Evolutionary conservation across 2,113 vertebrate species (phyloP).

Genomic region (Laticauda laticaudata): DNA sequence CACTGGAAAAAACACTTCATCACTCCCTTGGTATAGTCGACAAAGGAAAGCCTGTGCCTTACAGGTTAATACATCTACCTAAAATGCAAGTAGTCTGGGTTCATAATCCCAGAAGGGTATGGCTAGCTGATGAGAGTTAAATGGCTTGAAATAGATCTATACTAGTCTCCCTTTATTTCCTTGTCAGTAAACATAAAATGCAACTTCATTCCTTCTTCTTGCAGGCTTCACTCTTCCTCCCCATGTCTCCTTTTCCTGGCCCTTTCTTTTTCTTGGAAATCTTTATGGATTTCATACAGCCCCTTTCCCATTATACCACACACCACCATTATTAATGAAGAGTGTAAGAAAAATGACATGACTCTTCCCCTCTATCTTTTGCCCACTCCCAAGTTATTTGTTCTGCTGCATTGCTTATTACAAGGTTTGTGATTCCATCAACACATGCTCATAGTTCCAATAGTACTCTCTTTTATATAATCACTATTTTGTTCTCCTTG

Average conservation of each 20-base stretch:
- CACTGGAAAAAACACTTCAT: too few relatives aligned
- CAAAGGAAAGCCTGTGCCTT: too few relatives aligned
- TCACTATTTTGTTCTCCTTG: background rate
- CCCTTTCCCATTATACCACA: background rate
- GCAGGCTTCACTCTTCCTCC: background rate
- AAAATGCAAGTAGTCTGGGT: too few relatives aligned
- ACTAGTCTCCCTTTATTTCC: too few relatives aligned
- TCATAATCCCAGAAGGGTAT: too few relatives aligned
- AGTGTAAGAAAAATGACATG: background rate
- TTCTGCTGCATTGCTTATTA: background rate
- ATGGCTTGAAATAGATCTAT: too few relatives aligned
- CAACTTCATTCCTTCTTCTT: background rate
- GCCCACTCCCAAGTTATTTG: background rate
- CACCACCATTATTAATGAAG: background rate
- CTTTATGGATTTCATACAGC: background rate
- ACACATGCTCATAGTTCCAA: background rate
- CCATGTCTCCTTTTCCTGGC: background rate
- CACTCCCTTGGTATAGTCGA: too few relatives aligned
- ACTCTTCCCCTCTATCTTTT: background rate
- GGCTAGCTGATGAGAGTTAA: too few relatives aligned
- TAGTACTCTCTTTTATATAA: background rate
- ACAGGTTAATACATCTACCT: too few relatives aligned
- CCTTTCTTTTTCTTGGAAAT: background rate
- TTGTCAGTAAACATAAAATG: too few relatives aligned
- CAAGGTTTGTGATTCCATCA: background rate